Base-by-base conservation (phyloP, 2,888 invertebrate genomes). In the Bellardia bayeri region DNA sequence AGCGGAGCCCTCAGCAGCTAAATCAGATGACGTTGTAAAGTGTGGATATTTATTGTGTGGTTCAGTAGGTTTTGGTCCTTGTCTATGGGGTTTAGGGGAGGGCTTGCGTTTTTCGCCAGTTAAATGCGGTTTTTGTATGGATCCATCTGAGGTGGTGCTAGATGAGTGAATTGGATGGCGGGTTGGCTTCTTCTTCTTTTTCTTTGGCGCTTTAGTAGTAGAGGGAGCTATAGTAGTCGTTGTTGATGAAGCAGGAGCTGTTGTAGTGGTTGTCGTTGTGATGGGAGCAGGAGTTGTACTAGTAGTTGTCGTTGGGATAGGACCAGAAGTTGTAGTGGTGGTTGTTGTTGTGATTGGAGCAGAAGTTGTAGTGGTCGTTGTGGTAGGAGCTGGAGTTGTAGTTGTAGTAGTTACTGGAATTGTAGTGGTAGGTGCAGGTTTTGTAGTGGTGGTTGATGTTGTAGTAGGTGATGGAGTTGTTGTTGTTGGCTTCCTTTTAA, bases 131-230 rank as follows among this genome's bases (percentile, higher is more conserved):
- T 87, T 89, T 33, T 68, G 45, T 49, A n/a, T 33, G 56, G 51
- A 16, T 8, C 5, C 49, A 0, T 4, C 37, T 13, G 23, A n/a
- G 1, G 13, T 13, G 16, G 74, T 51, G 2, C 8, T 63, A 1
- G 72, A 51, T 42, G 49, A 23, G 42, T 88, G 86, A 0, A 89
- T 89, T 3, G 92, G 91, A 0, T 91, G 89, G 8, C 90, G 91
- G 3, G 92, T 92, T 3, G 92, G 92, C 83, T 92, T 92, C 79
- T 93, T 92, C 71, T 91, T 91, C 76, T 91, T 92, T 85, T 92
- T 92, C 76, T 91, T 91, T 2, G 81, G 89, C 3, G 90, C 89
- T 51, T 90, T 91, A 37, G 87, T 75, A 61, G 89, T 83, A 23
- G 89, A 85, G 7, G 90, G 90, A 45, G 89, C 89, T 64, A 90